Conservation (phyloP, 2,113 vertebrate genomes). For the Ictalurus furcatus region DNA sequence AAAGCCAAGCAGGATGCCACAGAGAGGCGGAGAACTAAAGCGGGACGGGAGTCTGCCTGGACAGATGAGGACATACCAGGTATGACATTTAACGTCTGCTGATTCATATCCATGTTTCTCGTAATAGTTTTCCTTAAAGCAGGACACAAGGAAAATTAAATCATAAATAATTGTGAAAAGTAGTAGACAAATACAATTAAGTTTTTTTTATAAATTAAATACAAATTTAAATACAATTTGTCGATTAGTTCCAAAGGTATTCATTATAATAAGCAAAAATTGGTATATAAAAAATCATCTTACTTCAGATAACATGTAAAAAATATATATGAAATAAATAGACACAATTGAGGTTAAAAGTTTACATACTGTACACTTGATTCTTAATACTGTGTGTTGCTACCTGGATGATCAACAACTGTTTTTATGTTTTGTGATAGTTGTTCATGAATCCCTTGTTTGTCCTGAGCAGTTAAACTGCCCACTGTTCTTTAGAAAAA, state of each 20-base stretch:
- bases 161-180: neutral
- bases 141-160: neutral
- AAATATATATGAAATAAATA: no score
- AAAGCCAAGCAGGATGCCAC: conserved; percentile 42
- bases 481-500: no score
- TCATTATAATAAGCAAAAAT: neutral
- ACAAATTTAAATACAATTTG: neutral
- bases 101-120: neutral
- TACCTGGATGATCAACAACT: no score
- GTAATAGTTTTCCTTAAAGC: neutral
- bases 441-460: no score
- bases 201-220: neutral
- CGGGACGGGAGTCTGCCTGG: neutral
- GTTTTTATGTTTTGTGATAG: no score
- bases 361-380: no score
- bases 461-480: no score
- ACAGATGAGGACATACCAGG: conserved; percentile 35
- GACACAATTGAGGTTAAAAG: no score
- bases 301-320: neutral
- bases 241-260: neutral
- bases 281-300: neutral
- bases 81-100: neutral
- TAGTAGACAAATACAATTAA: neutral
- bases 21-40: conserved; percentile 40
- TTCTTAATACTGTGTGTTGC: no score